Conservation (phyloP, 2,888 invertebrate species). For the Mesochorus sp. region DNA sequence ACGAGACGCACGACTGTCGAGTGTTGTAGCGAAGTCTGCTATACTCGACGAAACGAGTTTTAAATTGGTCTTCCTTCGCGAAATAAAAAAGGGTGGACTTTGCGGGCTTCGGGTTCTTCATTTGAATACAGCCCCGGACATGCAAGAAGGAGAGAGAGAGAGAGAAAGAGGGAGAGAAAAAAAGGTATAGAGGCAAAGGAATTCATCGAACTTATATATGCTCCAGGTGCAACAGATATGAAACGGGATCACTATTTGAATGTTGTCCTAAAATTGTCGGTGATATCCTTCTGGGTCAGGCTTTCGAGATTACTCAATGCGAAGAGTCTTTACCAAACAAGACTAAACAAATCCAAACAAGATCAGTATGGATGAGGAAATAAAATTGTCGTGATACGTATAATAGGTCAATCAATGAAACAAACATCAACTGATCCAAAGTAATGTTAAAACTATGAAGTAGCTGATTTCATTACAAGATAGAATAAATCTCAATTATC, state of each 20-base stretch:
- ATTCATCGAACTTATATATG: constrained; percentile 21
- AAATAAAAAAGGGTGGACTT: constrained; percentile 72
- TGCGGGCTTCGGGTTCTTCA: constrained; percentile 56
- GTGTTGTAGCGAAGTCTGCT: constrained; percentile 10
- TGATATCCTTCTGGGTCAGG: neutral
- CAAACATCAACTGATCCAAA: too few relatives aligned
- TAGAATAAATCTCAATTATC: too few relatives aligned
- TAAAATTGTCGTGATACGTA: too few relatives aligned
- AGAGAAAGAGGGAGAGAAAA: too few relatives aligned
- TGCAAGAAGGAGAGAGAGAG: constrained; percentile 40
- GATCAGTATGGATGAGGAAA: too few relatives aligned
- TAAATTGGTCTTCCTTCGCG: constrained; percentile 71
- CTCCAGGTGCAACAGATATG: constrained; percentile 34
- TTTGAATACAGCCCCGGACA: constrained; percentile 61
- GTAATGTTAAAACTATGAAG: too few relatives aligned
- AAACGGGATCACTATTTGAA: too few relatives aligned
- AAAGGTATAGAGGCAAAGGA: too few relatives aligned
- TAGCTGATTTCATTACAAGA: too few relatives aligned
- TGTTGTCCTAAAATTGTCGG: neutral
- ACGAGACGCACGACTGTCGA: constrained; percentile 55
- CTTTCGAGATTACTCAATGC: neutral
- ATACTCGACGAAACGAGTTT: constrained; percentile 74
- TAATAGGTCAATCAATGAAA: too few relatives aligned
- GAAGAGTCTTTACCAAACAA: neutral
- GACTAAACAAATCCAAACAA: neutral